Evolutionary conservation across 1,140 invertebrate genomes (phyloP).

Genomic region (Meteorus sp.): DNA sequence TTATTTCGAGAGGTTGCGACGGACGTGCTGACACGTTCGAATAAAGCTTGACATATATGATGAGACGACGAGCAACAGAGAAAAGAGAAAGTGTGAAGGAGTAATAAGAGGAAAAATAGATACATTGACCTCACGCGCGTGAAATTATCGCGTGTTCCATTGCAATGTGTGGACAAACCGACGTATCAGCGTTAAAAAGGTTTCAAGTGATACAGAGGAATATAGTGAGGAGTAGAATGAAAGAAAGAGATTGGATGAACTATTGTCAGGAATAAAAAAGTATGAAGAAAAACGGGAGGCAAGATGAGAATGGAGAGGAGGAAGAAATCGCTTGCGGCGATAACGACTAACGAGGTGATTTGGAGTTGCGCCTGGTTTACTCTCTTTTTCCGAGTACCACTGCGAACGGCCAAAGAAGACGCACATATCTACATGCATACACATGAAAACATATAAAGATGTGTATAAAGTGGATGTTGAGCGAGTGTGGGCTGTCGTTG

Average conservation of each 20-base stretch:
- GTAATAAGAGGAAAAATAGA: constrained; percentile 21
- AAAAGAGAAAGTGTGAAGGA: too few species aligned
- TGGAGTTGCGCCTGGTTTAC: constrained; percentile 15
- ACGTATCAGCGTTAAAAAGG: not conserved
- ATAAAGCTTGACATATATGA: too few species aligned
- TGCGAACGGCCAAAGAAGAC: not conserved
- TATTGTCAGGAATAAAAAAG: not conserved
- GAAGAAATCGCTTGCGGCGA: constrained; percentile 21
- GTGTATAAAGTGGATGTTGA: constrained; percentile 28
- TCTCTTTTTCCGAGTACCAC: constrained; percentile 2
- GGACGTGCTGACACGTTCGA: constrained; percentile 4
- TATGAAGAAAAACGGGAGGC: constrained; percentile 1
- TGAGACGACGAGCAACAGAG: too few species aligned
- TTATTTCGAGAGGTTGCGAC: not conserved
- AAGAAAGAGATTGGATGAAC: not conserved
- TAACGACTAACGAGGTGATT: constrained; percentile 37
- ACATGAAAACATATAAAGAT: too few species aligned
- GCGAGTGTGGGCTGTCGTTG: constrained; percentile 19
- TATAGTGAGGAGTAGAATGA: too few species aligned
- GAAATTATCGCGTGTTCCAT: not conserved
- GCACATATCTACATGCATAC: constrained; percentile 3
- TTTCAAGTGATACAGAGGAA: not conserved
- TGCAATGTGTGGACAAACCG: too few species aligned
- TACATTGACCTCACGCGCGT: constrained; percentile 20
- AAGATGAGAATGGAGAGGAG: not conserved